phyloP scores from a whole-genome alignment of 2,113 vertebrate species.

The Rhinolophus ferrumequinum region DNA sequence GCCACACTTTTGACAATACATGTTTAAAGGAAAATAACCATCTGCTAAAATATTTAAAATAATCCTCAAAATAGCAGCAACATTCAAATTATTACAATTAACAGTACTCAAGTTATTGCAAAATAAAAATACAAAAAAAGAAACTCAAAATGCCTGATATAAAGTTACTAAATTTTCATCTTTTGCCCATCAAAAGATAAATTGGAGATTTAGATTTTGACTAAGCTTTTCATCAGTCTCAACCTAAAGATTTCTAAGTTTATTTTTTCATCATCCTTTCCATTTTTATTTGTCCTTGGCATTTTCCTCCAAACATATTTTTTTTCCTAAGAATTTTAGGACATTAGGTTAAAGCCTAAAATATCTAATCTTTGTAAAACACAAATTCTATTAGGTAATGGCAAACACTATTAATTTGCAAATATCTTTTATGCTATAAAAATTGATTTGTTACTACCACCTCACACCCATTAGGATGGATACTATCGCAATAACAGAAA shows the following conservation, averaged over 20 bases:
- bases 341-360: neutral
- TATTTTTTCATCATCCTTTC: neutral
- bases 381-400: neutral
- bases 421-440: constrained; percentile 4
- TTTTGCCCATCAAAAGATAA: neutral
- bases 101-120: neutral
- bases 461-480: neutral
- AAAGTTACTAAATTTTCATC: neutral
- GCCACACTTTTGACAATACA: neutral
- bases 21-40: constrained; percentile 29
- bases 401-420: neutral
- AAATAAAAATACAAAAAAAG: constrained; percentile 41
- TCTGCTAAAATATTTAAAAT: constrained; percentile 50
- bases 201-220: neutral
- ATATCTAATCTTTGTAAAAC: neutral
- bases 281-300: neutral
- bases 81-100: neutral
- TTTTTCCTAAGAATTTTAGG: neutral
- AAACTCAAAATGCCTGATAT: neutral
- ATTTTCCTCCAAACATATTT: neutral
- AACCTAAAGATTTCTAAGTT: neutral
- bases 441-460: neutral
- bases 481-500: neutral
- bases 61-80: neutral
- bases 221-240: neutral